These are phyloP conservation scores for Sciaenops ocellatus DNA, from an alignment of 2,797 vertebrate genomes.

Conservation along the genomic window DNA sequence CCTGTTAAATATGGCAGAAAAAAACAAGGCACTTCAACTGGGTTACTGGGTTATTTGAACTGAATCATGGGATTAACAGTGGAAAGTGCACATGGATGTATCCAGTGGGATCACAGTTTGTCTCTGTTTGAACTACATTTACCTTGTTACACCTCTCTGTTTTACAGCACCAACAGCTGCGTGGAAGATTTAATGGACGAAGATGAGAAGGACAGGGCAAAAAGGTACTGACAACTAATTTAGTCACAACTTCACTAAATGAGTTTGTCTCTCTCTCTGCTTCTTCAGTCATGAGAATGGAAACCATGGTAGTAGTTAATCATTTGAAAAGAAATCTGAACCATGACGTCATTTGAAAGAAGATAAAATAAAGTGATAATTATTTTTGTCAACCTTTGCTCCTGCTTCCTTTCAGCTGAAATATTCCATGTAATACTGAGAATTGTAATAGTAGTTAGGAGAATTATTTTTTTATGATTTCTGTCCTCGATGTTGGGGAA, in stretches of 20 bases:
- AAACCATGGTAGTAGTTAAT: not conserved
- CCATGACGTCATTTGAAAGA: not conserved
- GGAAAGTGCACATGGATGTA: not conserved
- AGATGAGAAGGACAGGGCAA: slow-evolving; percentile 90
- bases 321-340: not conserved
- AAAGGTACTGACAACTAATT: slow-evolving; percentile 84
- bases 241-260: not conserved
- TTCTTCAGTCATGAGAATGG: not conserved
- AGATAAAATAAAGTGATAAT: not conserved
- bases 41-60: slow-evolving; percentile 39
- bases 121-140: slow-evolving; percentile 20
- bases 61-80: slow-evolving; percentile 10
- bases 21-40: slow-evolving; percentile 18
- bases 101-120: not conserved
- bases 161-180: slow-evolving; percentile 88
- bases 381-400: not conserved
- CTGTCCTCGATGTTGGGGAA: not conserved
- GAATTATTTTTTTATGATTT: not conserved
- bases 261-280: not conserved
- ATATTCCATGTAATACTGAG: not conserved
- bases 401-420: not conserved
- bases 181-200: slow-evolving; percentile 92
- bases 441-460: not conserved
- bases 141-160: slow-evolving; percentile 46
- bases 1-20: slow-evolving; percentile 22